Conservation (phyloP, 2,113 vertebrate species). For the Gadus chalcogrammus region DNA sequence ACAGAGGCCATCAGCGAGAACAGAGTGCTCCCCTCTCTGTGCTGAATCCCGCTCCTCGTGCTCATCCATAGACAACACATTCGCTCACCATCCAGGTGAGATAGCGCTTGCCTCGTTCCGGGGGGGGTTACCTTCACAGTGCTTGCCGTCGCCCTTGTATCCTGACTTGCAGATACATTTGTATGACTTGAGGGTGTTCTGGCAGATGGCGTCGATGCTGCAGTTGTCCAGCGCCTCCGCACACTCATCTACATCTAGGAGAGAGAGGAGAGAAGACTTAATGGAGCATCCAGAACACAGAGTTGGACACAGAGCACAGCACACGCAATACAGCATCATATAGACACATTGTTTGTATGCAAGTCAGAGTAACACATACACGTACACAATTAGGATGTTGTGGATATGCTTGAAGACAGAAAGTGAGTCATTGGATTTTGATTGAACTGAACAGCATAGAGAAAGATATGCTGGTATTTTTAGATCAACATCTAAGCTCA, state of each 20-base stretch:
- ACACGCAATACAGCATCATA: no score
- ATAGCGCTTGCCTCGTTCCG: slow-evolving; percentile 14
- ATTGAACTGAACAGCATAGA: no score
- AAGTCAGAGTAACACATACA: no score
- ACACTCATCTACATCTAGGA: slow-evolving; percentile 81
- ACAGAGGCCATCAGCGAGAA: slow-evolving; percentile 29
- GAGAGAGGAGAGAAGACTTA: slow-evolving; percentile 2
- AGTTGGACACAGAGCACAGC: no score
- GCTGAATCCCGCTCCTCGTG: no score
- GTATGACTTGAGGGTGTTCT: slow-evolving; percentile 81
- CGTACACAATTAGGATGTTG: no score
- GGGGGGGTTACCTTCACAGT: slow-evolving; percentile 88
- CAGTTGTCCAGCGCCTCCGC: slow-evolving; percentile 79
- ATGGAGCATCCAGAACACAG: neutral
- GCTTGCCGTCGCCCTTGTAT: slow-evolving; percentile 94
- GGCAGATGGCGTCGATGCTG: slow-evolving; percentile 84
- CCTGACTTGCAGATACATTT: slow-evolving; percentile 85
- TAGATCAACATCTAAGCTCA: no score
- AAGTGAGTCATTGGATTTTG: no score
- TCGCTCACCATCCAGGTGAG: slow-evolving; percentile 11
- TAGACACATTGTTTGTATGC: no score
- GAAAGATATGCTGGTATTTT: no score
- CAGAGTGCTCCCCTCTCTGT: neutral
- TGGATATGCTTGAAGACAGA: no score
- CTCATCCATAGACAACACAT: no score